Conservation (phyloP, 2,113 vertebrate species). For the Cololabis saira region DNA sequence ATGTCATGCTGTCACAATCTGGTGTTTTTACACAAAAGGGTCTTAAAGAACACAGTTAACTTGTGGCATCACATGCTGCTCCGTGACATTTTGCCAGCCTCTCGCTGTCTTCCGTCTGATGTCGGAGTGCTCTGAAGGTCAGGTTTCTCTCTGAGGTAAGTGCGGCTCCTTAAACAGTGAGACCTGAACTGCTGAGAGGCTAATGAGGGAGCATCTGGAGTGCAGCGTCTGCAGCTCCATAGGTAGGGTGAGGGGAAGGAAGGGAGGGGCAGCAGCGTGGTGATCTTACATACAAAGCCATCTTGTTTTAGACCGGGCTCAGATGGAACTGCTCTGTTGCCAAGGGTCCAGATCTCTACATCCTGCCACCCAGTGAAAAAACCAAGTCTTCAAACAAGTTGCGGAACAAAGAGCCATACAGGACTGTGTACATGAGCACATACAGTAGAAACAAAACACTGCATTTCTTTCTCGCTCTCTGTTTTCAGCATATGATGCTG, state of each 20-base stretch:
- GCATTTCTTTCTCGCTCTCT: conserved; percentile 23
- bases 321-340: conserved; percentile 77
- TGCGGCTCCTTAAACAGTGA: conserved; percentile 21
- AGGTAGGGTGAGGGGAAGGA: conserved; percentile 62
- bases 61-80: conserved; percentile 44
- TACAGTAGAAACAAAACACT: conserved; percentile 26
- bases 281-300: conserved; percentile 78
- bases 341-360: conserved; percentile 74
- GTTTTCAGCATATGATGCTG: conserved; percentile 19
- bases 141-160: conserved; percentile 48
- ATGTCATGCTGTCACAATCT: conserved; percentile 13
- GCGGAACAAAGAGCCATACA: conserved; percentile 79
- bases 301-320: conserved; percentile 76
- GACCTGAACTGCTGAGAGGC: conserved; percentile 41
- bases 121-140: conserved; percentile 52
- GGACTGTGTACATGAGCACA: conserved; percentile 27
- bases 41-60: conserved; percentile 2
- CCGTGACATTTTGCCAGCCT: conserved; percentile 41
- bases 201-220: conserved; percentile 62
- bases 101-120: conserved; percentile 44
- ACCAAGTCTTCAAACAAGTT: conserved; percentile 68
- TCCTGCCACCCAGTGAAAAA: conserved; percentile 69
- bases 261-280: conserved; percentile 64
- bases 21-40: conserved; percentile 4
- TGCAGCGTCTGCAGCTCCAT: conserved; percentile 13